Evolutionary conservation across 2,113 vertebrate genomes (phyloP), one percentile per base, ranked within the genome.

Genomic region (Callorhinus ursinus): DNA sequence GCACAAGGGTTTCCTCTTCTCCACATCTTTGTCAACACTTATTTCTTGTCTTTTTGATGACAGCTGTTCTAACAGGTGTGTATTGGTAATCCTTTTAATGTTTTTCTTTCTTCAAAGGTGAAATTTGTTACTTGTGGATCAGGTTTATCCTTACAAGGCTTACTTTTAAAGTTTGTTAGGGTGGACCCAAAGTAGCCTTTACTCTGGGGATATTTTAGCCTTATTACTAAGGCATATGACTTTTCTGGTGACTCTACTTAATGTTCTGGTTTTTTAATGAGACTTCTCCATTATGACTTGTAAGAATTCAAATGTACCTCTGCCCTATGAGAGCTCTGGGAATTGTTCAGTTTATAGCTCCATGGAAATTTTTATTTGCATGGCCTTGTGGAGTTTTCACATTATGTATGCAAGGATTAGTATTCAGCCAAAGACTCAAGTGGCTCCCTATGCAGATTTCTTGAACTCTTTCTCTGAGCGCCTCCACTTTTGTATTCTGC

Each of bases 301-400:
- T 95, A 83, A 97, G 83, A 93, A 97, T 88, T 89, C 82, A 93
- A 93, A 93, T 92, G 49, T 24, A 82, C 24, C 76, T 93, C 72
- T 93, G 85, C 51, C 72, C 55, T 80, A 57, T 49, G n/a, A 72
- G 79, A 96, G 86, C 49, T 93, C 90, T 93, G 94, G 92, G 94
- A 95, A 90, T 83, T 91, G 86, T 90, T 95, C 55, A 67, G 53
- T 86, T 92, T 95, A 88, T 49, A 89, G 91, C n/a, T 96, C 80
- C 81, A 53, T 77, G 81, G 81, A 55, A 88, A 85, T 94, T 97
- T 95, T 95, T 95, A 96, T 88, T 92, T 97, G 49, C 76, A 90
- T 42, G 92, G 95, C 81, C 97, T 91, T 94, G 59, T 93, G 81
- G 39, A 97, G 85, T 92, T 96, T 93, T 93, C 88, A 93, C 36